Percentiles rank a stretch among this genome's conserved stretches.
These are phyloP conservation scores for Imbricaverruca yamaguchii DNA, from an alignment of 2,888 invertebrate species.

Conservation along the genomic window DNA sequence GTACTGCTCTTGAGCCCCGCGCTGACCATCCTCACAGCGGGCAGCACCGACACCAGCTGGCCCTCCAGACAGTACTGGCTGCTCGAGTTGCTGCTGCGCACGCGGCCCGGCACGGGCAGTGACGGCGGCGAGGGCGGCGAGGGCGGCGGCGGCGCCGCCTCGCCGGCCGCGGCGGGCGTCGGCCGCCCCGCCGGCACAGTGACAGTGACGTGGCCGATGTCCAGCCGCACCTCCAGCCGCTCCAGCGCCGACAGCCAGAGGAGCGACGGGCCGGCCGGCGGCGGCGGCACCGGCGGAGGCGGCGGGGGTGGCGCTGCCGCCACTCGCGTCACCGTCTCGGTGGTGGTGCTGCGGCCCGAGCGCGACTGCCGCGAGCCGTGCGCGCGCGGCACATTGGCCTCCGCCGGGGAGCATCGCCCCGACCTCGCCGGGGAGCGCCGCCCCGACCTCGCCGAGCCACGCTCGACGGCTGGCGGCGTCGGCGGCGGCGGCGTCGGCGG, in stretches of 20 bases:
- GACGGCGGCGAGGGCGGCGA: background rate
- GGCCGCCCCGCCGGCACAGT: background rate
- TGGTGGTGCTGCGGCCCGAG: background rate
- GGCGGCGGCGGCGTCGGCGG: background rate
- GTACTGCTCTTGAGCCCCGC: background rate
- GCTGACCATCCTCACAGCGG: background rate
- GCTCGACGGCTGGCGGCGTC: background rate
- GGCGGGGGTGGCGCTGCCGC: background rate
- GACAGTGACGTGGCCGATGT: background rate
- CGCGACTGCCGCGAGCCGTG: background rate
- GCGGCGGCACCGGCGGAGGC: background rate
- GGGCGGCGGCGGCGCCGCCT: background rate
- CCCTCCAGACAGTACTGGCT: background rate
- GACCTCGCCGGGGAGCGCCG: constrained; percentile 2
- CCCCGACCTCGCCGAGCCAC: background rate
- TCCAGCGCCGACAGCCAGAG: constrained; percentile 13
- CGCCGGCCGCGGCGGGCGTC: background rate
- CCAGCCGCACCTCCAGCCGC: constrained; percentile 10
- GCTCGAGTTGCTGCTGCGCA: background rate
- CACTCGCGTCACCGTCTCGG: background rate
- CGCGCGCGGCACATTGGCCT: background rate
- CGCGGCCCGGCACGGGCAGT: background rate
- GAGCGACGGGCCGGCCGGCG: background rate
- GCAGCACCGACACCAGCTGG: constrained; percentile 17
- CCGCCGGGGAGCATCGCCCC: background rate